Percentiles rank a stretch among this genome's conserved stretches.
phyloP scores from a whole-genome alignment of 1,140 invertebrate genomes.

The Dryas iulia region DNA sequence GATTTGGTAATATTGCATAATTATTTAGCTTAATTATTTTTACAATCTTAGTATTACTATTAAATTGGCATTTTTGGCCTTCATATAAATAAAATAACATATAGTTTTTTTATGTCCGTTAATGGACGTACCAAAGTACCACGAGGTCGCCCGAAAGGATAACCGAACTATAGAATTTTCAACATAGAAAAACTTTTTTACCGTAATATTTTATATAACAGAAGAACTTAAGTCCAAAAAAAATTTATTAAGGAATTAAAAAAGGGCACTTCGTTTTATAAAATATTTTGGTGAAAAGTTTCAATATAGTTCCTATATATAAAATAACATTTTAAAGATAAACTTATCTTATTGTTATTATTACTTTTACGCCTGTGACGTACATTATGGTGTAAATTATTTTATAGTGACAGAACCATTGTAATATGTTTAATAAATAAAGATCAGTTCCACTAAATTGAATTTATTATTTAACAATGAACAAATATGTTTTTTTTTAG shows the following conservation, averaged over 20 bases:
- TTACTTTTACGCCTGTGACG: neutral
- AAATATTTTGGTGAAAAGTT: neutral
- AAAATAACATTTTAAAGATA: conserved; percentile 13
- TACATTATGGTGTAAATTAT: neutral
- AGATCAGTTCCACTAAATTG: conserved; percentile 19
- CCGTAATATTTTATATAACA: neutral
- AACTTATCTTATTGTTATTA: neutral
- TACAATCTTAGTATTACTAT: neutral
- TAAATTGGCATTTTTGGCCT: neutral
- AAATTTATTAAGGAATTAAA: neutral
- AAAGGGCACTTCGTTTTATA: neutral
- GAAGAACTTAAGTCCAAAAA: neutral
- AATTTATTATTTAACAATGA: neutral
- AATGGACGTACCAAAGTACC: neutral
- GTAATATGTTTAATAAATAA: conserved; percentile 21
- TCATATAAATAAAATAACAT: neutral
- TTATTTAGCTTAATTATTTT: neutral
- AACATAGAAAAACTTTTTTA: neutral
- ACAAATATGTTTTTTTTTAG: neutral
- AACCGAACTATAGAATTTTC: neutral
- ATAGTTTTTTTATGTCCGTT: neutral
- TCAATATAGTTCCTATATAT: conserved; percentile 38
- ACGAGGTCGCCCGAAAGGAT: neutral
- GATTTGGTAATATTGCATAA: neutral
- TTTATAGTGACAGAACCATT: conserved; percentile 6